Conservation (phyloP, 2,797 vertebrate species). For the Manis javanica region DNA sequence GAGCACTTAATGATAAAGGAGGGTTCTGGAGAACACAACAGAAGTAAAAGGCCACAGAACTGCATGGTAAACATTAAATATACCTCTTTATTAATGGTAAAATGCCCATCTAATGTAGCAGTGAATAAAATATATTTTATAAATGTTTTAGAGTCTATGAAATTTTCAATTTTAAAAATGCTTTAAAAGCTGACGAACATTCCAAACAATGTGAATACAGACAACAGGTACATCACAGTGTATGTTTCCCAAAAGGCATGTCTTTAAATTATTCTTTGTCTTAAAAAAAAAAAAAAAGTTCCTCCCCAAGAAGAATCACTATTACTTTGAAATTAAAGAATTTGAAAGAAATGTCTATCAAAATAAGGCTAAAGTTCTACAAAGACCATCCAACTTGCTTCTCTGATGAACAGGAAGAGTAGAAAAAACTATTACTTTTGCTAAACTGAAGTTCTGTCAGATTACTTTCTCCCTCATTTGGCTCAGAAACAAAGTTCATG, state of each 20-base stretch:
- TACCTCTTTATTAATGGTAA: neutral
- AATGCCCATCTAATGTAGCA: neutral
- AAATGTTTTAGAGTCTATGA: neutral
- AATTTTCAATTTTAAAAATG: conserved; percentile 4
- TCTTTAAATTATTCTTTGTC: conserved; percentile 1
- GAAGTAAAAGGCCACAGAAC: neutral
- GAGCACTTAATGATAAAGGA: rapidly evolving
- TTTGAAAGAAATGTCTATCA: neutral
- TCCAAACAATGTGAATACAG: neutral
- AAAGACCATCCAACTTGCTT: neutral
- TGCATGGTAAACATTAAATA: neutral
- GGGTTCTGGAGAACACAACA: neutral
- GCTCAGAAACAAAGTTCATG: neutral
- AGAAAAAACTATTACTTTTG: neutral
- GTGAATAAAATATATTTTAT: neutral
- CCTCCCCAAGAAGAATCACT: neutral
- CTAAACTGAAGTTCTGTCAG: neutral
- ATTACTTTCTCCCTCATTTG: neutral
- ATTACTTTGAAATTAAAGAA: conserved; percentile 21
- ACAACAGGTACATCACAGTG: neutral
- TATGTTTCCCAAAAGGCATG: neutral
- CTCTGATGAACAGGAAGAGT: neutral
- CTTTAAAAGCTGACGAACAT: neutral
- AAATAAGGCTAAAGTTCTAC: neutral
- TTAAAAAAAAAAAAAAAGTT: neutral